These are phyloP conservation scores for Crossaster papposus DNA, from an alignment of 53 echinoderm and acorn worm species.

Conservation along the genomic window DNA sequence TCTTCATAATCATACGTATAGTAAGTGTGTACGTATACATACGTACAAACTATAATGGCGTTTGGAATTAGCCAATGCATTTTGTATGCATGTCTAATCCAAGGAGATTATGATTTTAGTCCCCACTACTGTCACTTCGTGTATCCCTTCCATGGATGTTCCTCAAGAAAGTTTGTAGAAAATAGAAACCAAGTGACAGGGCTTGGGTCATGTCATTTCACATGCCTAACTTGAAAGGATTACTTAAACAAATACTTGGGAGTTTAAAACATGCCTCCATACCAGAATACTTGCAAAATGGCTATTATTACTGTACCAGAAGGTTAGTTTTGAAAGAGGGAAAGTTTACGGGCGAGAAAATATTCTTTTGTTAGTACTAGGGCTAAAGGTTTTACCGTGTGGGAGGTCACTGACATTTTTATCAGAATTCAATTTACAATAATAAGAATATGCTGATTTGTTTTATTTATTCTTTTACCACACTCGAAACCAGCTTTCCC, in stretches of 20 bases:
- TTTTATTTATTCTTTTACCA: too few species aligned
- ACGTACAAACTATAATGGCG: background rate
- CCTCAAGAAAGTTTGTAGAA: background rate
- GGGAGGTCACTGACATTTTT: too few species aligned
- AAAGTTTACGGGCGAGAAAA: too few species aligned
- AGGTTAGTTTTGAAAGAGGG: background rate
- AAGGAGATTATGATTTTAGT: background rate
- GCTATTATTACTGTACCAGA: background rate
- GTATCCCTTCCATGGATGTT: background rate
- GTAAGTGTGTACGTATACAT: background rate
- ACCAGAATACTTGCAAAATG: background rate
- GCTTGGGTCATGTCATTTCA: background rate
- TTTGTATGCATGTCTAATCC: background rate
- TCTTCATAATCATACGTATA: too few species aligned
- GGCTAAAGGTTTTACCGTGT: too few species aligned
- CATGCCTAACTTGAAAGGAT: background rate
- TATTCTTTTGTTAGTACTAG: too few species aligned
- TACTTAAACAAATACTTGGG: slow-evolving; percentile 3
- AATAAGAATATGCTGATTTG: background rate
- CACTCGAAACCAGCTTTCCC: too few species aligned
- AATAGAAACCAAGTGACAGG: background rate
- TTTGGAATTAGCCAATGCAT: background rate
- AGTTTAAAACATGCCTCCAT: background rate
- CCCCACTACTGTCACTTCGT: background rate
- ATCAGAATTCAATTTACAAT: background rate